Evolutionary conservation across 2,113 vertebrate species (phyloP).

Genomic region (Saguinus imperator): DNA sequence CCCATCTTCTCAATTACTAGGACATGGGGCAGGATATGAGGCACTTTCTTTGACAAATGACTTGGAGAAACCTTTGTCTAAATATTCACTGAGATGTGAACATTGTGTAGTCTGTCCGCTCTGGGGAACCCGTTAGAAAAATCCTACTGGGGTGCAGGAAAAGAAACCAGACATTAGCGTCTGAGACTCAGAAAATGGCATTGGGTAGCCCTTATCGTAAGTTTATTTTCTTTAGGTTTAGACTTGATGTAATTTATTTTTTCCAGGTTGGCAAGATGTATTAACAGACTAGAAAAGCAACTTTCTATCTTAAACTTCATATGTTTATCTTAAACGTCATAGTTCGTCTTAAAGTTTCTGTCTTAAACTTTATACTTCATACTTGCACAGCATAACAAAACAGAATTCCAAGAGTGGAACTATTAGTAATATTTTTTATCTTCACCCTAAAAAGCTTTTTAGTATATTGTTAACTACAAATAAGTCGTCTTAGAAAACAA

Average conservation of each 20-base stretch:
- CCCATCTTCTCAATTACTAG: not conserved
- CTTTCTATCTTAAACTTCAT: not conserved
- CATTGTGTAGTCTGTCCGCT: not conserved
- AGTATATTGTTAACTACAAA: not conserved
- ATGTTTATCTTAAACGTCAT: not conserved
- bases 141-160: not conserved
- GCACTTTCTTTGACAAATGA: not conserved
- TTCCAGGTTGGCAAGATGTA: constrained; percentile 2
- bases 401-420: not conserved
- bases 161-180: not conserved
- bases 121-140: not conserved
- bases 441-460: not conserved
- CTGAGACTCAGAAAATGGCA: not conserved
- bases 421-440: not conserved
- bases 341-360: not conserved
- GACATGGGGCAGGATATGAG: not conserved
- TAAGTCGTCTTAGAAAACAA: not conserved
- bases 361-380: not conserved
- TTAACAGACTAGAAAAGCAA: not conserved
- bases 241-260: constrained; percentile 33
- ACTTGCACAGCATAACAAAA: not conserved
- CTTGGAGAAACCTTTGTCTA: not conserved
- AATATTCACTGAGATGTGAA: not conserved
- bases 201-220: not conserved
- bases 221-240: constrained; percentile 48